Evolutionary conservation across 2,113 vertebrate species (phyloP).

Genomic region (Ursus arctos): DNA sequence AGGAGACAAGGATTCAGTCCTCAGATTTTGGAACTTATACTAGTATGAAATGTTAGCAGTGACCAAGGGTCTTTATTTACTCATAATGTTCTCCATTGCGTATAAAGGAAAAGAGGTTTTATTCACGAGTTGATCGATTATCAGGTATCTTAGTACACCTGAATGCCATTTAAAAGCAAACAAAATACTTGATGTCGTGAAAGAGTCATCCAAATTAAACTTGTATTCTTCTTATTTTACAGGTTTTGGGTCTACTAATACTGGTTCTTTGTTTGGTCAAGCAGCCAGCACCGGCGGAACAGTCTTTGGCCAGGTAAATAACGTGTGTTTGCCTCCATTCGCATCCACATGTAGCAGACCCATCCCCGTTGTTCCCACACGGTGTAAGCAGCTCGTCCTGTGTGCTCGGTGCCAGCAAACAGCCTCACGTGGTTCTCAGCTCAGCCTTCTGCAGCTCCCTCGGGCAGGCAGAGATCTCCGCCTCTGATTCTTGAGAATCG

Average conservation of each 20-base stretch:
- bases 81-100: background rate
- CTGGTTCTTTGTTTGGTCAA: slow-evolving; percentile 93
- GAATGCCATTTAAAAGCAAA: background rate
- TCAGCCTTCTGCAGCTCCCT: background rate
- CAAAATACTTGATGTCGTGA: background rate
- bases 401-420: no score
- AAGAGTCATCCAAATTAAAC: slow-evolving; percentile 6
- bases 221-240: slow-evolving; percentile 65
- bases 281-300: slow-evolving; percentile 86
- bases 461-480: background rate
- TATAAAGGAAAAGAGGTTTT: background rate
- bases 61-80: background rate
- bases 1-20: background rate
- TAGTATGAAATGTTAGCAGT: background rate
- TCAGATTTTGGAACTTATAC: background rate
- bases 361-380: fast-evolving
- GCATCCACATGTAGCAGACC: fast-evolving
- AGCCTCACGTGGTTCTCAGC: background rate
- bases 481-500: background rate
- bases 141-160: background rate
- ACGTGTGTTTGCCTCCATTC: fast-evolving
- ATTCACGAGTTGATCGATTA: background rate
- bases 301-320: slow-evolving; percentile 95
- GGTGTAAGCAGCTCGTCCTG: fast-evolving
- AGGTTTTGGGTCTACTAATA: slow-evolving; percentile 91